Evolutionary conservation across 2,797 vertebrate species (phyloP).

Genomic region (Thunnus albacares): DNA sequence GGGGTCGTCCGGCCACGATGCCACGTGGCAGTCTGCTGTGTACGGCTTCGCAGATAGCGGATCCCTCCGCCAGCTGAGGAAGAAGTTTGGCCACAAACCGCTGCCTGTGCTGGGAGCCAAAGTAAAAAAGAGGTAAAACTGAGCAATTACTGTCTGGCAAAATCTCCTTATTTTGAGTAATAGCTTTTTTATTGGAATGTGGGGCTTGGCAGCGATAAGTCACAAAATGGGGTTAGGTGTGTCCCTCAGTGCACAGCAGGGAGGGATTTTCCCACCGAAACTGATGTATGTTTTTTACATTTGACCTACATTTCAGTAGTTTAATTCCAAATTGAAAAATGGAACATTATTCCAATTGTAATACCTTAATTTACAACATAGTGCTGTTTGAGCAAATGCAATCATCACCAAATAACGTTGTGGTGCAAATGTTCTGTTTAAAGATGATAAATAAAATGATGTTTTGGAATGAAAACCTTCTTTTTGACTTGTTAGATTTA

Average conservation of each 20-base stretch:
- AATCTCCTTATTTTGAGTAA: constrained; percentile 27
- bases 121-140: constrained; percentile 87
- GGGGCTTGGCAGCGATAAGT: neutral
- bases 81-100: constrained; percentile 84
- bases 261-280: constrained; percentile 1
- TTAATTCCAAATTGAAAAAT: constrained; percentile 8
- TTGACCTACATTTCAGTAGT: constrained; percentile 1
- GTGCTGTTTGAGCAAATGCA: neutral
- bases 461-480: neutral
- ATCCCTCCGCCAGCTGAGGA: constrained; percentile 85
- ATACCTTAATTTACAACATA: neutral
- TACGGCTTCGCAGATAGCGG: constrained; percentile 85
- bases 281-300: neutral
- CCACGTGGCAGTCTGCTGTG: constrained; percentile 91
- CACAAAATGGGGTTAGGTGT: neutral
- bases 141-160: constrained; percentile 48
- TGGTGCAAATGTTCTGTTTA: neutral
- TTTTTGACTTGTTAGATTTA: neutral
- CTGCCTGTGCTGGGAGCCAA: constrained; percentile 88
- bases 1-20: constrained; percentile 87
- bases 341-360: neutral
- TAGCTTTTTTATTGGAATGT: constrained; percentile 19
- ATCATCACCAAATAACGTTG: neutral
- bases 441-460: too few species aligned
- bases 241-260: constrained; percentile 1